Conservation (phyloP, 2,113 vertebrate species). For the Chiloscyllium plagiosum region DNA sequence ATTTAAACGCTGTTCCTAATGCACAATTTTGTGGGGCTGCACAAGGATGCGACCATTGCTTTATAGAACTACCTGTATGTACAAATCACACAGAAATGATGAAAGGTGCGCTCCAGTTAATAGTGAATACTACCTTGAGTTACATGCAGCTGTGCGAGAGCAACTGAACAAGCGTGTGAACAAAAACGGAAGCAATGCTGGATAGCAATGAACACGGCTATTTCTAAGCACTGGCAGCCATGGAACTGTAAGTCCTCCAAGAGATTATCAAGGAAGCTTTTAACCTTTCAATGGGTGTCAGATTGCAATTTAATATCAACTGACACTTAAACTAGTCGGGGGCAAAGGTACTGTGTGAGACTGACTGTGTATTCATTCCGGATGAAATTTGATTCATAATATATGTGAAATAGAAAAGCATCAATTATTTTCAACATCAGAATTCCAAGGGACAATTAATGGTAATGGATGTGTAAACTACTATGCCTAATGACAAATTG, state of each 20-base stretch:
- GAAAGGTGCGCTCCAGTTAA: not conserved
- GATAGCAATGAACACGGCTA: not conserved
- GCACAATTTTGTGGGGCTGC: no score
- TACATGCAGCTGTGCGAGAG: not conserved
- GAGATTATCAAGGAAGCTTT: slow-evolving; percentile 18
- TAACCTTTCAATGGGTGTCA: slow-evolving; percentile 32
- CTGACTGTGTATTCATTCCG: not conserved
- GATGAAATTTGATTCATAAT: not conserved
- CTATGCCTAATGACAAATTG: not conserved
- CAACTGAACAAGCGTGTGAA: not conserved
- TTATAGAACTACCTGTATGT: no score
- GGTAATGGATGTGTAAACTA: no score
- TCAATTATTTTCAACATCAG: not conserved
- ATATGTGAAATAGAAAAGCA: not conserved
- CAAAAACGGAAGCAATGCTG: not conserved
- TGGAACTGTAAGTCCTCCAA: not conserved
- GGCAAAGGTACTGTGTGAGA: not conserved
- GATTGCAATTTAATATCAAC: slow-evolving; percentile 30
- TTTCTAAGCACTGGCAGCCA: slow-evolving; percentile 12
- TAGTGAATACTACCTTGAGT: not conserved
- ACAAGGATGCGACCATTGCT: no score
- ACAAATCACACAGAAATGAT: not conserved
- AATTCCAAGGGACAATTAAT: not conserved
- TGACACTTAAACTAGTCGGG: not conserved
- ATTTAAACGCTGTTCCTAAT: no score